Conservation (phyloP, 2,113 vertebrate genomes). For the Podocnemis expansa region DNA sequence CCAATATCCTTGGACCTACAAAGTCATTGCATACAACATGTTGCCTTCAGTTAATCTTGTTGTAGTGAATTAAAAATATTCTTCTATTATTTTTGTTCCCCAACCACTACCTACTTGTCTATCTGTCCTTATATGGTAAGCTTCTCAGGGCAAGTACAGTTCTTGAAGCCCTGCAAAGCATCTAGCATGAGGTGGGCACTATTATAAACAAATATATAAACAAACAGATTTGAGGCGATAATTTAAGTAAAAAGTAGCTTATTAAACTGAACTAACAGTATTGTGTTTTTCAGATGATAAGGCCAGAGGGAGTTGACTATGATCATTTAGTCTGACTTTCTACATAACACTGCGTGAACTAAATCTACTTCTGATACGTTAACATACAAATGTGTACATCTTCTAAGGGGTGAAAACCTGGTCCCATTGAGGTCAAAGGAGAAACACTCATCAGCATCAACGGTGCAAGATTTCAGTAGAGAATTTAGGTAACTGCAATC, state of each 20-base stretch:
- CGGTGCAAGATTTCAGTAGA: not conserved
- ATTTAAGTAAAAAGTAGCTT: not conserved
- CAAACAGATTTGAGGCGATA: not conserved
- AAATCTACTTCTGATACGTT: not conserved
- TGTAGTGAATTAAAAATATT: not conserved
- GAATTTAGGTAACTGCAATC: not conserved
- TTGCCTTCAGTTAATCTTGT: not conserved
- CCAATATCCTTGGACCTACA: not conserved
- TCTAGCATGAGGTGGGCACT: not conserved
- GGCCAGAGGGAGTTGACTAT: not conserved
- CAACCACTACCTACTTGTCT: not conserved
- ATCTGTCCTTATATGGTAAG: not conserved
- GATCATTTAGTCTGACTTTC: not conserved
- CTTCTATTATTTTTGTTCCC: not conserved
- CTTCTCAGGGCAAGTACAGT: not conserved
- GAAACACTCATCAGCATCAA: not conserved
- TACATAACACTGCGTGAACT: not conserved
- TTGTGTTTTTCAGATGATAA: not conserved
- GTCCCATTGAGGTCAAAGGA: not conserved
- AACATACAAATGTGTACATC: not conserved
- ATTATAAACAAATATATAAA: not conserved
- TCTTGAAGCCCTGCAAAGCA: not conserved
- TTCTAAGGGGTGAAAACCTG: not conserved
- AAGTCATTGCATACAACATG: not conserved
- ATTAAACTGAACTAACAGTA: not conserved